Conservation (phyloP, 2,888 invertebrate species). For the Drosophila mercatorum region DNA sequence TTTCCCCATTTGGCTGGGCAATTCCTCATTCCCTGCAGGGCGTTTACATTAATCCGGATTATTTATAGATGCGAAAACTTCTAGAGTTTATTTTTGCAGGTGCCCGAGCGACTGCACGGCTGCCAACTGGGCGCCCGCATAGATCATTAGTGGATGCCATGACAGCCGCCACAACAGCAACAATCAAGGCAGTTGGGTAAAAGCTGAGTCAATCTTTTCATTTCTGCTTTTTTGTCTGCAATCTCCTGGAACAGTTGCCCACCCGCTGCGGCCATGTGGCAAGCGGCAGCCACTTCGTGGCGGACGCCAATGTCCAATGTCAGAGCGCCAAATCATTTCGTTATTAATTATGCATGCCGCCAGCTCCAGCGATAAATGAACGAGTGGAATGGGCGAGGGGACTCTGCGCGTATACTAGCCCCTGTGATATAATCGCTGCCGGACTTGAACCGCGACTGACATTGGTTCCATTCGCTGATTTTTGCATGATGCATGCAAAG, state of each 20-base stretch:
- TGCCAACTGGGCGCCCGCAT: slow-evolving; percentile 61
- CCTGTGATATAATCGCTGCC: slow-evolving; percentile 61
- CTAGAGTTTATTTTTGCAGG: slow-evolving; percentile 64
- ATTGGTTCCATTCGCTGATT: slow-evolving; percentile 73
- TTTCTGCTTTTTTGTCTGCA: neutral
- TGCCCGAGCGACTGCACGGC: slow-evolving; percentile 46
- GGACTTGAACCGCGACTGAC: slow-evolving; percentile 69
- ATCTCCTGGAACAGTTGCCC: slow-evolving; percentile 7
- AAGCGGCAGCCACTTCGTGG: slow-evolving; percentile 31
- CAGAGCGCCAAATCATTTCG: slow-evolving; percentile 55
- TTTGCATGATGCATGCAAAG: slow-evolving; percentile 64
- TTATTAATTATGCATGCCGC: slow-evolving; percentile 68
- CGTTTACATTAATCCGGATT: slow-evolving; percentile 55
- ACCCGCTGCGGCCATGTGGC: slow-evolving; percentile 43
- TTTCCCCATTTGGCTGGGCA: slow-evolving; percentile 56
- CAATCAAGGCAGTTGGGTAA: slow-evolving; percentile 25
- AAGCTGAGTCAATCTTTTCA: slow-evolving; percentile 47
- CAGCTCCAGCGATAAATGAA: slow-evolving; percentile 15
- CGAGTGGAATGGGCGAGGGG: neutral
- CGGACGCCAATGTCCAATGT: slow-evolving; percentile 44
- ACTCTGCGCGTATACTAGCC: slow-evolving; percentile 32
- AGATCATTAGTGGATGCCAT: slow-evolving; percentile 66
- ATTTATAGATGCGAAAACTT: slow-evolving; percentile 59
- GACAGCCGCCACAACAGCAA: slow-evolving; percentile 51
- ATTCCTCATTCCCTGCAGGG: slow-evolving; percentile 75